These are phyloP conservation scores for Pachliopta kotzebuea DNA, from an alignment of 2,888 invertebrate genomes.

Conservation along the genomic window DNA sequence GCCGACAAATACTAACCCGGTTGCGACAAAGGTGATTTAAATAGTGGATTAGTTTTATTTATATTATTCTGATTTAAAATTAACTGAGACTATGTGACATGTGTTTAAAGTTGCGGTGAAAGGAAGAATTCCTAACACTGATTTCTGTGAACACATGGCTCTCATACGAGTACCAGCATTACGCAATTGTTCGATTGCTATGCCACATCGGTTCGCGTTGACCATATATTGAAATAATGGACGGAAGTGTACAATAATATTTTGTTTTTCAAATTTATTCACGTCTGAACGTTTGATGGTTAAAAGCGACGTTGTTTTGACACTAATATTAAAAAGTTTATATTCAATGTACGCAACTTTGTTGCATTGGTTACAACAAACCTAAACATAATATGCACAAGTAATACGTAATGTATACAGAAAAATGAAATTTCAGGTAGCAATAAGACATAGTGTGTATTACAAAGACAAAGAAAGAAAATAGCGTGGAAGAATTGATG, in stretches of 20 bases:
- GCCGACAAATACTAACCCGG: neutral
- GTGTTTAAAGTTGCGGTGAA: slow-evolving; percentile 36
- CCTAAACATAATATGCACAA: too few relatives aligned
- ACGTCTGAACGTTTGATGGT: slow-evolving; percentile 3
- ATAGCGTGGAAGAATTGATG: too few relatives aligned
- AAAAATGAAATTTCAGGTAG: too few relatives aligned
- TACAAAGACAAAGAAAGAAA: too few relatives aligned
- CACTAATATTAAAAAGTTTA: neutral
- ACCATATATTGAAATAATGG: slow-evolving; percentile 41
- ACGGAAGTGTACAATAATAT: slow-evolving; percentile 42
- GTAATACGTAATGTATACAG: too few relatives aligned
- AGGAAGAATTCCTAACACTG: slow-evolving; percentile 39
- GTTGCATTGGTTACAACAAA: too few relatives aligned
- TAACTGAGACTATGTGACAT: slow-evolving; percentile 26
- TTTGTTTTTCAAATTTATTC: slow-evolving; percentile 36
- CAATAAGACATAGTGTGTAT: too few relatives aligned
- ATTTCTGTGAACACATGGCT: slow-evolving; percentile 34
- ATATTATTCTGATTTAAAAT: neutral
- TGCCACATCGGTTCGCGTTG: slow-evolving; percentile 36
- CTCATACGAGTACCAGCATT: slow-evolving; percentile 39
- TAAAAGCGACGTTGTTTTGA: slow-evolving; percentile 21
- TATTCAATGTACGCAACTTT: too few relatives aligned
- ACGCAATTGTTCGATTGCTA: slow-evolving; percentile 44
- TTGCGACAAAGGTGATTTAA: neutral
- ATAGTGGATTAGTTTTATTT: neutral